Conservation (phyloP, 1,140 invertebrate species). For the Rhyzopertha dominica region DNA sequence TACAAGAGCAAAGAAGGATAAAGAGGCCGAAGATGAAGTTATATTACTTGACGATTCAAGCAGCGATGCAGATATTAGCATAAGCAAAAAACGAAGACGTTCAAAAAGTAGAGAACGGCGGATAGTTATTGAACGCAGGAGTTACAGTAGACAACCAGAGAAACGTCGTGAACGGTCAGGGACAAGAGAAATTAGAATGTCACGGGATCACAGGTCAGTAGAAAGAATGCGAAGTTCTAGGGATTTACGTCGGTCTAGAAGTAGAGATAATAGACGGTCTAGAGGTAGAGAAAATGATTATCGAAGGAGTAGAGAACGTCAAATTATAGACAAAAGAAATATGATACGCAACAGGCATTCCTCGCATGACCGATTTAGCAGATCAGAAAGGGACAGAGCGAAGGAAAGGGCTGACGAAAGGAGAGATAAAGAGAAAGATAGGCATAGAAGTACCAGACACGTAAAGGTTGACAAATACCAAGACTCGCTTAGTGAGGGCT, state of each 20-base stretch:
- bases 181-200: conserved; percentile 6
- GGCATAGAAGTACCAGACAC: conserved; percentile 36
- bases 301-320: conserved; percentile 16
- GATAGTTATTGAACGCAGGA: too few relatives aligned
- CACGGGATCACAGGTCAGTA: conserved; percentile 13
- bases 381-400: conserved; percentile 23
- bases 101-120: conserved; percentile 44
- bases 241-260: conserved; percentile 6
- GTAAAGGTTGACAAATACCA: conserved; percentile 64
- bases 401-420: conserved; percentile 37
- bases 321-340: neutral
- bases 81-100: conserved; percentile 41
- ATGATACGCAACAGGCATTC: too few relatives aligned
- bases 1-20: conserved; percentile 19
- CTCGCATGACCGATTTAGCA: too few relatives aligned
- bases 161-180: neutral
- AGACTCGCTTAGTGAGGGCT: conserved; percentile 79
- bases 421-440: conserved; percentile 35
- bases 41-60: conserved; percentile 43
- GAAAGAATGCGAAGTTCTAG: conserved; percentile 19
- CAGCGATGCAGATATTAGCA: conserved; percentile 36
- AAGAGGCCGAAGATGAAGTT: conserved; percentile 35
- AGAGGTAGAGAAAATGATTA: conserved; percentile 27
- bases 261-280: conserved; percentile 19
- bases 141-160: too few relatives aligned